Evolutionary conservation across 2,888 invertebrate genomes (phyloP), one percentile per base, ranked within the genome.

Genomic region (Lepidonotus clava): DNA sequence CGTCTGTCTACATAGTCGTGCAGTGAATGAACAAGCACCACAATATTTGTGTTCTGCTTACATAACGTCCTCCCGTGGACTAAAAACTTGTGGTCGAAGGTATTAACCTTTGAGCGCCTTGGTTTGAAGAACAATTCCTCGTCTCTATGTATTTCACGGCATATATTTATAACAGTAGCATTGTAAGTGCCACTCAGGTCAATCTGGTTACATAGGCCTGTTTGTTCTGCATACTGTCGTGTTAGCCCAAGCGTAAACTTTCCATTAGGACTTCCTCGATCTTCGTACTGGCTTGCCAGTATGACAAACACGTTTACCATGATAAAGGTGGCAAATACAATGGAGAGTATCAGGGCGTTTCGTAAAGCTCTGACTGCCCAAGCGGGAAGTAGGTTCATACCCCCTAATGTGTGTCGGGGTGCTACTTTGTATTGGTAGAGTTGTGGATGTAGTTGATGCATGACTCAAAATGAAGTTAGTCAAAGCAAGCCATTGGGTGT

Each of bases 1-100:
- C 93, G 86, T 66, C 89, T 83, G n/a, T 87, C 88, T 14, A 87
- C 96, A 93, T 97, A 96, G 91, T 96, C 96, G 0, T 96, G 95
- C 87, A 98, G 85, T n/a, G 89, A 88, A 85, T 91, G 91, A 41
- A 90, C 87, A 11, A 91, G 84, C 34, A 90, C 84, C n/a, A 89
- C 66, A 14, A 89, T 46, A 21, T 83, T 38, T 4, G 88, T 88
- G 56, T 77, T 40, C n/a, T 71, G 18, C 14, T 66, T 34, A 40
- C 90, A 90, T 0, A 84, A 28, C 1, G 51, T 28, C 38, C 38
- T 38, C 1, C 86, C 89, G 11, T 41, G 76, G 14, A 87, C 36
- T 21, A 88, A 18, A 51, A 84, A 84, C 6, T 61, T 61, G 21
- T 84, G 84, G 14, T 34, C 18, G 24, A 66, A 66, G 14, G 66